Evolutionary conservation across 2,888 invertebrate genomes (phyloP).

Genomic region (Amphipoea oculea): DNA sequence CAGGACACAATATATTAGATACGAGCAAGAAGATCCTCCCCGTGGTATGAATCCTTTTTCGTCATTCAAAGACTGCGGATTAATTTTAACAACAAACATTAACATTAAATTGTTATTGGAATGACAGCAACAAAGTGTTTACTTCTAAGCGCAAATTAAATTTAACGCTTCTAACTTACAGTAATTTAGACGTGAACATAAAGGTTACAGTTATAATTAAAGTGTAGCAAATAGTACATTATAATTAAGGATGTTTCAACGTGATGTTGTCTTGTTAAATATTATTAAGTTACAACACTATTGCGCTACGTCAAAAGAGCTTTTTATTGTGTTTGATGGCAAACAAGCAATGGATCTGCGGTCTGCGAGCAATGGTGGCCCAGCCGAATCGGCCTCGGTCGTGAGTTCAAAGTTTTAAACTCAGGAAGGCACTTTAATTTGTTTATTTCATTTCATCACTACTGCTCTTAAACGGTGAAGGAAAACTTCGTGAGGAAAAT

Average conservation of each 20-base stretch:
- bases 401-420: neutral
- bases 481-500: no score
- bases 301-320: neutral
- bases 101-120: neutral
- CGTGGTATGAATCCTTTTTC: neutral
- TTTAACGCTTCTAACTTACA: slow-evolving; percentile 28
- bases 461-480: neutral
- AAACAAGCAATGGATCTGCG: no score
- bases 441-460: neutral
- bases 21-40: neutral
- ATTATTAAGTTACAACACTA: slow-evolving; percentile 8
- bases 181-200: slow-evolving; percentile 32
- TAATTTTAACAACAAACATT: neutral
- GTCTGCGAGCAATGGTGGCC: neutral
- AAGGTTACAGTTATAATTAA: slow-evolving; percentile 48
- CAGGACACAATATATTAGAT: neutral
- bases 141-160: slow-evolving; percentile 18
- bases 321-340: neutral
- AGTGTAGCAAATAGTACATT: slow-evolving; percentile 22
- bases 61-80: slow-evolving; percentile 5
- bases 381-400: neutral
- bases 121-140: slow-evolving; percentile 5
- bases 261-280: slow-evolving; percentile 21
- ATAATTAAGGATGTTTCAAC: slow-evolving; percentile 40
- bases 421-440: neutral